A percentile compares a stretch with the other conserved stretches of the same genome.
Conservation (phyloP, 2,113 vertebrate genomes). For the Myotis lucifugus region DNA sequence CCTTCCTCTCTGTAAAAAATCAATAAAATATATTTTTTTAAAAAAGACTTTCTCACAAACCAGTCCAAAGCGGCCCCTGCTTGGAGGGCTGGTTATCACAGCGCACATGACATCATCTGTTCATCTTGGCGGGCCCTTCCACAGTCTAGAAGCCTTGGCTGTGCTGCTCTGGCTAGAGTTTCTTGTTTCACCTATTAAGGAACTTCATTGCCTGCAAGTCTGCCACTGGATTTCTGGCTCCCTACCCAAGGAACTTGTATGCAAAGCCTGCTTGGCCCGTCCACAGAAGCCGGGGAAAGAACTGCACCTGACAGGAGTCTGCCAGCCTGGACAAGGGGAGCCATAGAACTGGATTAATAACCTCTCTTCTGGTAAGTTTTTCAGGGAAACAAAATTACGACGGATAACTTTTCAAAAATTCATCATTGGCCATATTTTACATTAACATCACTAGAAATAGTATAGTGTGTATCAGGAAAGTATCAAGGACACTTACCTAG, state of each 20-base stretch:
- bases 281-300: background rate
- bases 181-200: slow-evolving; percentile 37
- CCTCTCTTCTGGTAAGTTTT: background rate
- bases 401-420: slow-evolving; percentile 9
- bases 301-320: background rate
- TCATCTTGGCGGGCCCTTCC: background rate
- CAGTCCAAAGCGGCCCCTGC: background rate
- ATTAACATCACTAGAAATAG: background rate
- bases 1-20: no score
- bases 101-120: background rate
- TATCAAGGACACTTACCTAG: background rate
- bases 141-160: background rate
- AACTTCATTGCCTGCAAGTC: background rate
- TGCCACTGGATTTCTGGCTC: background rate
- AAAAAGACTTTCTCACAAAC: background rate
- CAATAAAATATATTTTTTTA: no score
- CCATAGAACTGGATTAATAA: background rate
- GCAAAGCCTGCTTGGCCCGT: background rate
- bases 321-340: background rate
- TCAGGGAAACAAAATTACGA: background rate
- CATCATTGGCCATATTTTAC: background rate
- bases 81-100: background rate
- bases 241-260: background rate
- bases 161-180: background rate
- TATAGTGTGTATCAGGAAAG: background rate